Base-by-base conservation (phyloP, 2,797 vertebrate species). In the Margarornis squamiger region DNA sequence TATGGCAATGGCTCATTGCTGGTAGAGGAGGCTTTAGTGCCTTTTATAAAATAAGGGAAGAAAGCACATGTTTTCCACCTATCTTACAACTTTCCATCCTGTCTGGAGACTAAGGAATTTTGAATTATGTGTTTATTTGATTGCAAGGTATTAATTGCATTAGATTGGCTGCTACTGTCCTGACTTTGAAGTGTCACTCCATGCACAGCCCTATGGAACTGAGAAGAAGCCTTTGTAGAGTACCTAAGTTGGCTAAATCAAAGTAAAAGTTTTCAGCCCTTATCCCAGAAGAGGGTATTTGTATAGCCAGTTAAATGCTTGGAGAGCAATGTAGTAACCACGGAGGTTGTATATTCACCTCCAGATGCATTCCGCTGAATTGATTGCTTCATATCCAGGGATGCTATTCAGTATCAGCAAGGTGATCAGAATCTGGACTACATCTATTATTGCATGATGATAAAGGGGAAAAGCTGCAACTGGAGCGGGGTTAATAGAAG, bases 21-120 rank as follows among this genome's bases (percentile, higher is more conserved):
- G 61, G 58, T 84, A 51, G 78, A 59, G 52, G 45, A 39, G 72
- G 30, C 71, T 88, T 92, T 63, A 83, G 55, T 48, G 73, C 54
- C 38, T 66, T 88, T 92, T 65, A 48, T 62, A 77, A 94, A 92
- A 70, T 45, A 88, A 93, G 39, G 32, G 30, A 84, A 92, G 36
- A 71, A 86, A 74, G 75, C 12, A n/a, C 26, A 16, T 8, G 52
- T 68, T 93, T 92, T 52, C 51, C 36, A 46, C 63, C 87, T 59
- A 61, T 4, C 41, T 90, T 67, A 39, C 2, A 77, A 58, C 46
- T 93, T 88, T 78, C 43, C 23, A 5, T 66, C 12, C n/a, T 91
- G 72, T 71, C 54, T 86, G 61, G 54, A 82, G 46, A 71, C 57
- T 24, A 27, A 65, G 74, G 14, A 83, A 61, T 73, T 92, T 81